These are phyloP conservation scores for Drosophila koepferae DNA, from an alignment of 2,888 invertebrate species.

Conservation along the genomic window DNA sequence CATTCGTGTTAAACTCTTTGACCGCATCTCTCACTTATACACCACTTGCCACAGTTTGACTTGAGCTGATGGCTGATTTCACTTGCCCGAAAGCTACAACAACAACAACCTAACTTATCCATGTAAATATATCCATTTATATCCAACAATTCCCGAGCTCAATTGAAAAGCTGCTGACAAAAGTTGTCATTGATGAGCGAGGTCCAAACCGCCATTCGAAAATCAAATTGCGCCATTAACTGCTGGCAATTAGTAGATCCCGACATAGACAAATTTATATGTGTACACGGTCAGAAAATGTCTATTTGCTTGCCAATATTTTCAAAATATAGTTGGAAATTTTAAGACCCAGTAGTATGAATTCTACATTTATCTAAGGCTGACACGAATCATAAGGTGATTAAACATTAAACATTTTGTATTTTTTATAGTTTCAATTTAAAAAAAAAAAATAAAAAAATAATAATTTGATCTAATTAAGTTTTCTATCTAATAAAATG, in stretches of 20 bases:
- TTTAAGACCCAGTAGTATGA: too few relatives aligned
- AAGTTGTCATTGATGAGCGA: constrained; percentile 75
- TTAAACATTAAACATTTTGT: too few relatives aligned
- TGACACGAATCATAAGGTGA: too few relatives aligned
- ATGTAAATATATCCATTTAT: constrained; percentile 7
- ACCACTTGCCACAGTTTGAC: constrained; percentile 39
- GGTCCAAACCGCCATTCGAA: constrained; percentile 56
- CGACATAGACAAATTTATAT: constrained; percentile 8
- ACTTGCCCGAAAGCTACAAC: constrained; percentile 28
- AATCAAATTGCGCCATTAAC: constrained; percentile 76
- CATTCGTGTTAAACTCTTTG: constrained; percentile 79
- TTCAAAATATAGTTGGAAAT: not conserved
- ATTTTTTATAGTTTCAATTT: too few relatives aligned
- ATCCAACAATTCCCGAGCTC: constrained; percentile 21
- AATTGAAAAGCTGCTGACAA: constrained; percentile 79
- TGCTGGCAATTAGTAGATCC: constrained; percentile 71
- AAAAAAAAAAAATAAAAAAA: too few relatives aligned
- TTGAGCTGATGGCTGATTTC: constrained; percentile 57
- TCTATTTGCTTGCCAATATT: not conserved
- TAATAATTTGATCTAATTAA: too few relatives aligned
- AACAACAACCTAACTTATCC: constrained; percentile 6
- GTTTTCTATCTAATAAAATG: too few relatives aligned
- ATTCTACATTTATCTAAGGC: too few relatives aligned
- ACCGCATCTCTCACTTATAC: constrained; percentile 66
- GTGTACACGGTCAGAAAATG: not conserved